Evolutionary conservation across 2,113 vertebrate species (phyloP), one percentile per base, ranked within the genome.

Genomic region (Thalassarche chlororhynchos): DNA sequence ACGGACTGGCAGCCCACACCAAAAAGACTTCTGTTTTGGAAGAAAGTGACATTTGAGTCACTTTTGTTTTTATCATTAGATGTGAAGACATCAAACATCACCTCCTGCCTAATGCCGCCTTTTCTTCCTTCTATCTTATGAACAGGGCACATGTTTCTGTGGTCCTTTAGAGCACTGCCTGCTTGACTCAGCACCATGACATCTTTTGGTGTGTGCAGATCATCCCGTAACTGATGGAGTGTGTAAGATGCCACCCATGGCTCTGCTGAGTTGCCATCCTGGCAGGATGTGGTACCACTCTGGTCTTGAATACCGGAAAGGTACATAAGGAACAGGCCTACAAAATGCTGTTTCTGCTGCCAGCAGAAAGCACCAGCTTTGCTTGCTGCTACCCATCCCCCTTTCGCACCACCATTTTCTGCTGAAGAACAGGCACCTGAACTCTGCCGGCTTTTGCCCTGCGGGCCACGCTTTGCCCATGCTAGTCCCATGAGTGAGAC

Each of bases 1-100:
- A 89, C 0, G 0, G 88, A 54, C 65, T 62, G 54, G n/a, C 91
- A 96, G 81, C 91, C 95, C 94, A 96, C 94, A 96, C 80, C 86
- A 96, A 84, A 95, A 88, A 91, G 66, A 68, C 31, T 89, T 81
- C 84, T 94, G 84, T 93, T 94, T 92, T 91, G 89, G 89, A 97
- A 97, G 84, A 96, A 95, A 89, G 87, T 89, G 91, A 94, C 87
- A 95, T 96, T 95, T 97, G 94, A 97, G 91, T 97, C 94, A 96
- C 91, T 83, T 97, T 83, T 96, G 90, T 47, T 97, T 97, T 96
- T 87, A 93, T 85, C 58, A 66, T 75, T 87, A 90, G n/a, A 64
- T 58, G 62, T 1, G 32, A 95, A 89, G 54, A 87, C 75, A 93
- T 95, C 81, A 91, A 91, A 95, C 81, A 95, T 52, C 61, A 92